Conservation (phyloP, 2,888 invertebrate species). For the Endomychus coccineus region DNA sequence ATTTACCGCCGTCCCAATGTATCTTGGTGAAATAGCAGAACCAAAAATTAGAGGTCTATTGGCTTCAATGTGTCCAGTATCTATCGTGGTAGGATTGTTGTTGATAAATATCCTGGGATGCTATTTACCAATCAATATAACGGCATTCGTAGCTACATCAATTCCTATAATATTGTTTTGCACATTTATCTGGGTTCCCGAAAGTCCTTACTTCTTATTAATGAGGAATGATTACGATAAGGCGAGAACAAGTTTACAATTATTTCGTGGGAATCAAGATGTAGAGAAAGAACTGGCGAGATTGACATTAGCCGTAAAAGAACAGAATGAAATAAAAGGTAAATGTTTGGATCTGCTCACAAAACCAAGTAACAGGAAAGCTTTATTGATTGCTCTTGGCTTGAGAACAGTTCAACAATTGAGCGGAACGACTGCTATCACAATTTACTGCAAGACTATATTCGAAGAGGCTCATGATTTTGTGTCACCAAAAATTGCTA, state of each 20-base stretch:
- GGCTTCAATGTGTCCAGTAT: conserved; percentile 52
- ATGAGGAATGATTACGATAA: conserved; percentile 41
- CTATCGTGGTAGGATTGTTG: conserved; percentile 49
- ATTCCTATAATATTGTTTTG: conserved; percentile 45
- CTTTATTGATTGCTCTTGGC: conserved; percentile 54
- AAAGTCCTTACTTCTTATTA: conserved; percentile 50
- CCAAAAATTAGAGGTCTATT: conserved; percentile 52
- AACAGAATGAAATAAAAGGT: conserved; percentile 47
- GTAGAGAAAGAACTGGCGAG: conserved; percentile 43
- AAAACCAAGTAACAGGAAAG: conserved; percentile 53
- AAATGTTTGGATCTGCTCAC: conserved; percentile 50
- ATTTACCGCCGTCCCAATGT: conserved; percentile 48
- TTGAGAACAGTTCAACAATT: conserved; percentile 50
- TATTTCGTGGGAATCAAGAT: conserved; percentile 45
- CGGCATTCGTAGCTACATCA: conserved; percentile 46
- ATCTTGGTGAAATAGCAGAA: conserved; percentile 54
- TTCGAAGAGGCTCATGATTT: conserved; percentile 40
- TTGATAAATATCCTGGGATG: conserved; percentile 46
- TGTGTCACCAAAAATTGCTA: conserved; percentile 37
- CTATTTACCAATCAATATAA: conserved; percentile 43
- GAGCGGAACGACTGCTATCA: conserved; percentile 56
- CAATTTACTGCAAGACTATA: conserved; percentile 53
- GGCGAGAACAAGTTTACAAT: conserved; percentile 45
- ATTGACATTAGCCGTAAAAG: conserved; percentile 32
- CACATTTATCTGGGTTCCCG: conserved; percentile 50